These are phyloP conservation scores for Eupithecia inturbata DNA, from an alignment of 2,888 invertebrate species.

Conservation along the genomic window DNA sequence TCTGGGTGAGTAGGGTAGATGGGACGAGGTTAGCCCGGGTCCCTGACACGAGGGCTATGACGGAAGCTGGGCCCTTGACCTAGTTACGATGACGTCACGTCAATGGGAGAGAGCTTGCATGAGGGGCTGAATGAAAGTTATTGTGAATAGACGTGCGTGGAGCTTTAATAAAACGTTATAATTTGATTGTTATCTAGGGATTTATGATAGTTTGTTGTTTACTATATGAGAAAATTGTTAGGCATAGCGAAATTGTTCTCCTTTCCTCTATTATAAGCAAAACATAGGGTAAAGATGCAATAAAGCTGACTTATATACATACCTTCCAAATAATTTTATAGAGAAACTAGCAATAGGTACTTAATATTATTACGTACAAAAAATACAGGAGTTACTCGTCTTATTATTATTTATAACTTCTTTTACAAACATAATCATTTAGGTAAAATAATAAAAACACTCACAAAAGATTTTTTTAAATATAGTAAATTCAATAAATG, in stretches of 20 bases:
- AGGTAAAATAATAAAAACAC: too few relatives aligned
- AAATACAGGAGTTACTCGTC: neutral
- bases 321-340: neutral
- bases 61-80: slow-evolving; percentile 42
- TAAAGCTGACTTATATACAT: neutral
- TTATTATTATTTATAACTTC: too few relatives aligned
- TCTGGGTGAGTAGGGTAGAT: slow-evolving; percentile 37
- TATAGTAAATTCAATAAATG: too few relatives aligned
- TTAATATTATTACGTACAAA: neutral
- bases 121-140: slow-evolving; percentile 13
- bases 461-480: too few relatives aligned
- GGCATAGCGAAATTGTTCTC: neutral
- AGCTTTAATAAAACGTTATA: neutral
- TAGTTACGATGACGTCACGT: slow-evolving; percentile 40
- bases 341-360: neutral
- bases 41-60: slow-evolving; percentile 44
- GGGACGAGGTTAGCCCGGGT: slow-evolving; percentile 33
- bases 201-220: neutral
- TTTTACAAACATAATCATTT: too few relatives aligned
- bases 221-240: neutral
- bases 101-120: slow-evolving; percentile 23
- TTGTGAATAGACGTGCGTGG: neutral
- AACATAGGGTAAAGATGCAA: neutral
- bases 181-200: neutral
- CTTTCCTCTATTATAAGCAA: neutral